Evolutionary conservation across 1,140 invertebrate genomes (phyloP), one percentile per base, ranked within the genome.

Genomic region (Hormaphis cornu): DNA sequence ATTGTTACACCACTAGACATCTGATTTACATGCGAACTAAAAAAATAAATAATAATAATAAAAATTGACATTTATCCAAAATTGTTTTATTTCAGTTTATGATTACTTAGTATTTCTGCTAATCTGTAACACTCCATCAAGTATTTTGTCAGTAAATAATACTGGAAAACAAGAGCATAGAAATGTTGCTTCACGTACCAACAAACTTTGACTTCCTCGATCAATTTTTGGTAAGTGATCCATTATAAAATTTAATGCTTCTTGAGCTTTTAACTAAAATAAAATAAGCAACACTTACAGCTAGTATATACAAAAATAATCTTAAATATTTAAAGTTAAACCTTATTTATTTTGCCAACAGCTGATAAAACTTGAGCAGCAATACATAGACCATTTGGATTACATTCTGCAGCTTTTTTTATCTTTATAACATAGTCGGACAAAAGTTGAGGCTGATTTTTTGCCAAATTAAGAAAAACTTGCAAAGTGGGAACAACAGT

Each of bases 191-290:
- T 91, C 89, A 69, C 88, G 82, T 69, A 92, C 77, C 69, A 92
- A 78, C 24, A 85, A 81, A 7, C 85, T 84, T 74, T 90, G 85
- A 72, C 83, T 84, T 42, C 83, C 82, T 72, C 87, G 81, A 74
- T 89, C 88, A 9, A 83, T 86, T 74, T 83, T 82, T 24, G 84
- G 82, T 71, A 93, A 79, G 73, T 87, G 84, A 74, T 87, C 85
- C 35, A 90, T 79, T 48, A 92, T 85, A 79, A 90, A 92, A 78
- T 89, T 86, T 28, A 93, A 77, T 9, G 88, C 87, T 74, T 87
- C 87, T 76, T 89, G 85, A 0, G 88, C 90, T 71, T 85, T 82
- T 74, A 87, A 87, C 84, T 87, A 76, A 46, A 76, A 73, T 70
- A 73, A 71, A 58, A n/a, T n/a, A 53, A 50, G 40, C 1, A 16